Conservation (phyloP, 2,797 vertebrate species). For the Anguilla anguilla region DNA sequence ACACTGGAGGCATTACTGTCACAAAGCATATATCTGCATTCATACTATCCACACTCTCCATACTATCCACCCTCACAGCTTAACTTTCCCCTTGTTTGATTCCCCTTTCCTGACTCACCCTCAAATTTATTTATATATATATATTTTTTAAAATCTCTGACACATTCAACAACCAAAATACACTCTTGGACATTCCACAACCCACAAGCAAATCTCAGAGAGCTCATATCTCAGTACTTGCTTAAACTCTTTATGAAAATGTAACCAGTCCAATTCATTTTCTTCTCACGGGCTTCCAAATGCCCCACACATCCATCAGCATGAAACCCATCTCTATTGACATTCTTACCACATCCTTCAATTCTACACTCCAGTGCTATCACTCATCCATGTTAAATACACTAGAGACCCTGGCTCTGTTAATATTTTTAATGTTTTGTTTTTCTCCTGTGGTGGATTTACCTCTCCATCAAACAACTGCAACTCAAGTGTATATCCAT, state of each 20-base stretch:
- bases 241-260: neutral
- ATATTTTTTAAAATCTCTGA: neutral
- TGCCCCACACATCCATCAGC: neutral
- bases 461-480: neutral
- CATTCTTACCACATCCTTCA: neutral
- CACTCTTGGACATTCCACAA: neutral
- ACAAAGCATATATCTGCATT: neutral
- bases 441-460: conserved; percentile 38
- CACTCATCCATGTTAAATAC: conserved; percentile 1
- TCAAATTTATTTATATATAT: neutral
- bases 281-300: neutral
- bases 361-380: neutral
- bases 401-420: neutral
- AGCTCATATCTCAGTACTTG: neutral
- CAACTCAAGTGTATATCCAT: neutral
- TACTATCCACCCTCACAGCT: neutral
- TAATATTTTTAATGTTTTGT: conserved; percentile 56
- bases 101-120: neutral
- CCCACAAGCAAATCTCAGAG: neutral
- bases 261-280: neutral
- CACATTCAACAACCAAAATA: neutral
- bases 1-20: neutral
- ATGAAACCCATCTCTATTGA: neutral
- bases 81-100: neutral
- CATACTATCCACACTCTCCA: neutral